A percentile compares a stretch with the other conserved stretches of the same genome.
Evolutionary conservation across 2,797 vertebrate species (phyloP).

Genomic region (Potorous gilbertii): DNA sequence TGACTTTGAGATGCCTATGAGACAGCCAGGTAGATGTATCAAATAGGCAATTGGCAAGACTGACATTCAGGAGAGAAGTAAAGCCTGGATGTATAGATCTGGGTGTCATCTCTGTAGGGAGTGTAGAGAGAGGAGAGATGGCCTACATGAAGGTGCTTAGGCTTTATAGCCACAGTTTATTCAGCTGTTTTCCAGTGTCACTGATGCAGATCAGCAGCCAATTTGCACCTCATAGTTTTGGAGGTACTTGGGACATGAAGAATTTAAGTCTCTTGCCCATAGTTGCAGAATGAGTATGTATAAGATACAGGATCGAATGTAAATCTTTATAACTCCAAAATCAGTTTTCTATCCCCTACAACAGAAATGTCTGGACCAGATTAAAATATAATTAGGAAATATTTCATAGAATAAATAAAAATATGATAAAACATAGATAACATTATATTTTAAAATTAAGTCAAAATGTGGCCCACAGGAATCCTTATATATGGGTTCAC

Average conservation of each 20-base stretch:
- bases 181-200: neutral
- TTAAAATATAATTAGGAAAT: neutral
- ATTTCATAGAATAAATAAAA: neutral
- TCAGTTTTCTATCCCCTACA: neutral
- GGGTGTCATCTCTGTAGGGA: neutral
- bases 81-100: neutral
- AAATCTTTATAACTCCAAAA: neutral
- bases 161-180: neutral
- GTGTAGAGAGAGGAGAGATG: neutral
- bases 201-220: neutral
- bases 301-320: neutral
- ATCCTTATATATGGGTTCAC: neutral
- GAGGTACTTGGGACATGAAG: neutral
- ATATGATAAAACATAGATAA: neutral
- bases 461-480: neutral
- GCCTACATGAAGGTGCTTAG: neutral
- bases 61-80: neutral
- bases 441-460: neutral
- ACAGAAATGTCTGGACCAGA: neutral
- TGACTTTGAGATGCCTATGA: neutral
- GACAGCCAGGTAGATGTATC: neutral
- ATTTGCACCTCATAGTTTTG: neutral
- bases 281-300: neutral
- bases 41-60: neutral
- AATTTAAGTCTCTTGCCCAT: neutral